phyloP scores from a whole-genome alignment of 2,888 invertebrate species.

The Agrotis exclamationis region DNA sequence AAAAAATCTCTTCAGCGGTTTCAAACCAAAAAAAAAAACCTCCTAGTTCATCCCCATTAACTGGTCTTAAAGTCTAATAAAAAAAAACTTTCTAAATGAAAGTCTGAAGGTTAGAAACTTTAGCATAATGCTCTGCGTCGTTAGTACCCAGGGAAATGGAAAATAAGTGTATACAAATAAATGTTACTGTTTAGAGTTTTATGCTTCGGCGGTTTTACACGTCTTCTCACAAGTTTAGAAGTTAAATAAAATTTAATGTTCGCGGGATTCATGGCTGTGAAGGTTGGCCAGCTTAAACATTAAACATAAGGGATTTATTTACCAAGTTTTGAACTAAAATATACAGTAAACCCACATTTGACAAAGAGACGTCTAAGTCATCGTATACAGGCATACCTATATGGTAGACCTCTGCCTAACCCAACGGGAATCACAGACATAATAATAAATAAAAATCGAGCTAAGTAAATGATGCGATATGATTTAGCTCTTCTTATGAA shows the following conservation, averaged over 20 bases:
- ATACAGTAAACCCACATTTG: no score
- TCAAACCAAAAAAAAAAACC: slow-evolving; percentile 16
- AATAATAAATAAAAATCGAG: no score
- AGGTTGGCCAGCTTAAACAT: slow-evolving; percentile 14
- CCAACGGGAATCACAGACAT: no score
- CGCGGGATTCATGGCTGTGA: slow-evolving; percentile 50
- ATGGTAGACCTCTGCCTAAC: no score
- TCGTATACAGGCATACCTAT: no score
- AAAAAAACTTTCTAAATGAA: slow-evolving; percentile 38
- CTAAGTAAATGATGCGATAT: no score
- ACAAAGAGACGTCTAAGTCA: no score
- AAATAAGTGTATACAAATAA: slow-evolving; percentile 68
- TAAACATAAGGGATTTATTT: background rate
- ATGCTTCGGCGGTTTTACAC: slow-evolving; percentile 69
- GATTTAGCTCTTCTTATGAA: no score
- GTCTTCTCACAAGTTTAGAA: slow-evolving; percentile 75
- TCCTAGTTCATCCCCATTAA: background rate
- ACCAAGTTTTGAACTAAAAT: no score
- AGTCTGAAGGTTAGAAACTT: slow-evolving; percentile 42
- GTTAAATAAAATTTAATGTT: slow-evolving; percentile 78
- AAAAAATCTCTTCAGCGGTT: slow-evolving; percentile 9
- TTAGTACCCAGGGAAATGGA: slow-evolving; percentile 65
- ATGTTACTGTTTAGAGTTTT: slow-evolving; percentile 66
- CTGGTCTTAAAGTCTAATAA: slow-evolving; percentile 11
- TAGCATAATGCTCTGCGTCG: slow-evolving; percentile 35